Evolutionary conservation across 92 coral and sea anemone genomes (phyloP).

Genomic region (Zoanthus sociatus): DNA sequence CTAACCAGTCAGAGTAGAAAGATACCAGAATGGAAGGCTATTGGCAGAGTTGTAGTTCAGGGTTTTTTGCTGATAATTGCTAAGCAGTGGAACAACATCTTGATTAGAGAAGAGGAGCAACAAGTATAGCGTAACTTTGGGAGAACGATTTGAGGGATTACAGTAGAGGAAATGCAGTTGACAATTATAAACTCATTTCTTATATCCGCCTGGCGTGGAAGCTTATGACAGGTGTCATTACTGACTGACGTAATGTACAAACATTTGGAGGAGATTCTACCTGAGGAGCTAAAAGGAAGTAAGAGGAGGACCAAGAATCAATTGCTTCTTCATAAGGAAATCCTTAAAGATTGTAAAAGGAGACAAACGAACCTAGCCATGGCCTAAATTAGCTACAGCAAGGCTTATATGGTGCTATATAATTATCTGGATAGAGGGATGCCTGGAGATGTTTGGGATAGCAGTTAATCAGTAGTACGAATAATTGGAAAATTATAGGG

Average conservation of each 20-base stretch:
- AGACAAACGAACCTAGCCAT: slow-evolving; percentile 6
- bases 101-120: neutral
- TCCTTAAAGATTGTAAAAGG: neutral
- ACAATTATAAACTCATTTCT: neutral
- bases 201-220: neutral
- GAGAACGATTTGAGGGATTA: neutral
- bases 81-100: neutral
- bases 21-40: neutral
- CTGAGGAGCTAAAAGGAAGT: neutral
- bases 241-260: neutral
- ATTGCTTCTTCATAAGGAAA: slow-evolving; percentile 32
- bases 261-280: too few relatives aligned
- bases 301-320: slow-evolving; percentile 30
- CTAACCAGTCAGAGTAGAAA: too few relatives aligned
- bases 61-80: neutral
- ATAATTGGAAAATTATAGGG: neutral
- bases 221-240: neutral
- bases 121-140: neutral
- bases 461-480: neutral
- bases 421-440: slow-evolving; percentile 9
- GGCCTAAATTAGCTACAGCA: slow-evolving; percentile 36
- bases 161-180: neutral
- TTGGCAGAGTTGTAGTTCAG: neutral
- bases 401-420: slow-evolving; percentile 26
- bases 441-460: neutral